A percentile compares a stretch with the other conserved stretches of the same genome.
Conservation (phyloP, 2,113 vertebrate species). For the Pachyramphus minor region DNA sequence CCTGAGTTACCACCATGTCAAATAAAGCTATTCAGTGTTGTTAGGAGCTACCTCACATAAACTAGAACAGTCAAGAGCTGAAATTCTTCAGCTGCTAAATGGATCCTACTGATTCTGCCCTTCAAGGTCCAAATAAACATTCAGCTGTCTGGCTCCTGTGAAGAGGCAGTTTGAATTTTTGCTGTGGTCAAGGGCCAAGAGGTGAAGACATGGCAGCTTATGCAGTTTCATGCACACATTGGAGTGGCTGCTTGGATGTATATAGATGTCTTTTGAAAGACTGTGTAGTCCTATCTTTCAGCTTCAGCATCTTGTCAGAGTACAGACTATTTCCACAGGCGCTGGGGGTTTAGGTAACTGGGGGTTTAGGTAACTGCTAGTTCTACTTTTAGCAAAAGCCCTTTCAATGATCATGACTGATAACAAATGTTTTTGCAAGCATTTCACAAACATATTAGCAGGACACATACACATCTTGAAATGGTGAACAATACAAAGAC, state of each 20-base stretch:
- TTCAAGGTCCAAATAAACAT: not conserved
- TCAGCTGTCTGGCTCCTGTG: not conserved
- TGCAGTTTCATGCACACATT: not conserved
- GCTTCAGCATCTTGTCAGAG: not conserved
- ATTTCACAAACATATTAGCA: not conserved
- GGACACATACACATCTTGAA: not conserved
- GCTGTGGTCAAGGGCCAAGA: not conserved
- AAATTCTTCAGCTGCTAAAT: not conserved
- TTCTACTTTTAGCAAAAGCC: not conserved
- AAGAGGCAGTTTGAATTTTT: not conserved
- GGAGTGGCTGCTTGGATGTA: not conserved
- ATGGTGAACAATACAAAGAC: not conserved
- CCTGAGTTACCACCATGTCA: not conserved
- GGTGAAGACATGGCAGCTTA: not conserved
- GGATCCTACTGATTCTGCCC: not conserved
- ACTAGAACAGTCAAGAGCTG: not conserved
- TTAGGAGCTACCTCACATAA: not conserved
- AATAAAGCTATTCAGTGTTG: not conserved
- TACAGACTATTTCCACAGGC: not conserved
- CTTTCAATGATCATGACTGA: not conserved
- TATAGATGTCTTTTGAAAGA: not conserved
- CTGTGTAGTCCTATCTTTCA: not conserved
- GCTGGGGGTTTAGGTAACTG: not conserved
- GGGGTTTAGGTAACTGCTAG: not conserved
- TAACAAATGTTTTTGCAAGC: not conserved